These are phyloP conservation scores for Trichonephila clavata DNA, from an alignment of 1,140 invertebrate species.

Conservation along the genomic window DNA sequence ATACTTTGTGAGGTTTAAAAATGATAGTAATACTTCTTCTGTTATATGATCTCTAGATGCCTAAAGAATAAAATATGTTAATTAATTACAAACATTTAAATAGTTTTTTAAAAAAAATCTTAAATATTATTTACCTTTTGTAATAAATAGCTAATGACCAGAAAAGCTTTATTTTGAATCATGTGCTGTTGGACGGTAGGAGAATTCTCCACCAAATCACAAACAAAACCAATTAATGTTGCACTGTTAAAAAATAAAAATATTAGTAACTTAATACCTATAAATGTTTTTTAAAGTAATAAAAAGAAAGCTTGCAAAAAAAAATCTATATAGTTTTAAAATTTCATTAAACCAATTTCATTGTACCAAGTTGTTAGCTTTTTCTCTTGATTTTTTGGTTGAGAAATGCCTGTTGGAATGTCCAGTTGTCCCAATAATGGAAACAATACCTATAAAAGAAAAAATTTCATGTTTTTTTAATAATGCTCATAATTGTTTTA, in stretches of 20 bases:
- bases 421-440: slow-evolving; percentile 99
- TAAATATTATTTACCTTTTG: slow-evolving; percentile 85
- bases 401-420: slow-evolving; percentile 84
- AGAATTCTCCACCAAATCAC: slow-evolving; percentile 97
- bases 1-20: slow-evolving; percentile 97
- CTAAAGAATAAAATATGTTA: slow-evolving; percentile 77
- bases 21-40: slow-evolving; percentile 94
- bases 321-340: not conserved
- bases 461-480: not conserved
- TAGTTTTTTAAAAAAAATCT: not conserved
- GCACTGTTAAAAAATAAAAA: slow-evolving; percentile 83
- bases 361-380: slow-evolving; percentile 91
- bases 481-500: not conserved
- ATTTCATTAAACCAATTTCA: not conserved
- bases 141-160: slow-evolving; percentile 98
- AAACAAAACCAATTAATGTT: slow-evolving; percentile 97
- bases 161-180: slow-evolving; percentile 98
- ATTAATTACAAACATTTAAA: not conserved
- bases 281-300: not conserved
- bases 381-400: slow-evolving; percentile 83
- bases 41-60: slow-evolving; percentile 96
- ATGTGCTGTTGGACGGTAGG: slow-evolving; percentile 99
- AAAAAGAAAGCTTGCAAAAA: not conserved
- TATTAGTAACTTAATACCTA: not conserved
- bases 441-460: slow-evolving; percentile 88